phyloP scores from a whole-genome alignment of 2,888 invertebrate species.

The Drosophila monieri region DNA sequence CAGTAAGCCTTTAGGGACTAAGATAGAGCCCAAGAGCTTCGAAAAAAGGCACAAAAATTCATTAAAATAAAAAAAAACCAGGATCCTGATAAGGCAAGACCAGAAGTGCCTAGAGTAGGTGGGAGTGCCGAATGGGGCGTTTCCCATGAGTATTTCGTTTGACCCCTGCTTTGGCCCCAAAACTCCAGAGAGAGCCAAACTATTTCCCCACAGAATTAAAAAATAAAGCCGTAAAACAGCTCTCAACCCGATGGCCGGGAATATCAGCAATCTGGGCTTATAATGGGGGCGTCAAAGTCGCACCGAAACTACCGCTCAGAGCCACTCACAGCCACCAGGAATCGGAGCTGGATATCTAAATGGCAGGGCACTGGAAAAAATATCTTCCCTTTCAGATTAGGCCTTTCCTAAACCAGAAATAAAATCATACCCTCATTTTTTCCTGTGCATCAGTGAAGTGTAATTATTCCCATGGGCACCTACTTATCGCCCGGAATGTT shows the following conservation, averaged over 20 bases:
- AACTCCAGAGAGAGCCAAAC: slow-evolving; percentile 1
- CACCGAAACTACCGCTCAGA: slow-evolving; percentile 25
- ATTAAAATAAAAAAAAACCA: neutral
- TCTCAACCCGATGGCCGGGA: slow-evolving; percentile 9
- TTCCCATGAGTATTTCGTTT: slow-evolving; percentile 29
- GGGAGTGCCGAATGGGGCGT: slow-evolving; percentile 9
- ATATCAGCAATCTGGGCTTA: slow-evolving; percentile 33
- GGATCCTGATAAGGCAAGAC: slow-evolving; percentile 20
- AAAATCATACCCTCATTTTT: neutral
- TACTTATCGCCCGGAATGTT: slow-evolving; percentile 47
- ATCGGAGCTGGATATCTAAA: slow-evolving; percentile 2
- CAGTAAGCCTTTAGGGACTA: neutral
- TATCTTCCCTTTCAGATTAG: neutral
- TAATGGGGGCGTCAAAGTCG: slow-evolving; percentile 46
- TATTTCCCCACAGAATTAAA: neutral
- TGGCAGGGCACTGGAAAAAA: neutral
- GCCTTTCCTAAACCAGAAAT: neutral
- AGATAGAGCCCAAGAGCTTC: neutral
- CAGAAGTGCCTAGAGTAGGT: slow-evolving; percentile 23
- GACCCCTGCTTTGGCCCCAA: slow-evolving; percentile 20
- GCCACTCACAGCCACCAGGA: slow-evolving; percentile 27
- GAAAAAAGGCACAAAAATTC: slow-evolving; percentile 1
- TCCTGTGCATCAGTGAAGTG: slow-evolving; percentile 9
- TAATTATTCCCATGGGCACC: slow-evolving; percentile 52
- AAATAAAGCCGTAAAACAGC: neutral